Conservation (phyloP, 2,888 invertebrate species). For the Pyrrhia umbra region DNA sequence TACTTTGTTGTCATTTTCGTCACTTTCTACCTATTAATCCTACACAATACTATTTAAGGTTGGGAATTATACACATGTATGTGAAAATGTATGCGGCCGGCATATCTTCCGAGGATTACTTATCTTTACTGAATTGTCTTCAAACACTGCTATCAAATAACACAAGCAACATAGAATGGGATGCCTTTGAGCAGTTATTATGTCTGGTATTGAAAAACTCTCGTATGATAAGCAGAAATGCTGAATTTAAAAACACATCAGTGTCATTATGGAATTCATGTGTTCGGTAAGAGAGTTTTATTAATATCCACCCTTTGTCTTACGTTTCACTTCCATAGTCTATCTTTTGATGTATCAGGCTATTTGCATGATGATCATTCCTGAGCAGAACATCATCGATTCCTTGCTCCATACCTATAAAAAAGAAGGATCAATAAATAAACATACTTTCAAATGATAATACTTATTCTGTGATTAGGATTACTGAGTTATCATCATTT, state of each 20-base stretch:
- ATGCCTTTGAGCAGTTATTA: slow-evolving; percentile 70
- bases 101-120: slow-evolving; percentile 70
- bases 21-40: slow-evolving; percentile 1
- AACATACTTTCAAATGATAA: too few relatives aligned
- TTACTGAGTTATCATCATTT: too few relatives aligned
- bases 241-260: slow-evolving; percentile 62
- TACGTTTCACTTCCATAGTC: too few relatives aligned
- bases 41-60: slow-evolving; percentile 70
- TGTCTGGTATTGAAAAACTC: slow-evolving; percentile 67
- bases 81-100: slow-evolving; percentile 71
- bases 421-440: too few relatives aligned
- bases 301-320: neutral
- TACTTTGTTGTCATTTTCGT: neutral
- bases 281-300: slow-evolving; percentile 74
- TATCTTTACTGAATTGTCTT: slow-evolving; percentile 70
- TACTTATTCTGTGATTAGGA: too few relatives aligned
- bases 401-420: too few relatives aligned
- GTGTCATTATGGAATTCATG: slow-evolving; percentile 81
- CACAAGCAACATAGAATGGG: slow-evolving; percentile 71
- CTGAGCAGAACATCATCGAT: too few relatives aligned
- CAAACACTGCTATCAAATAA: slow-evolving; percentile 72
- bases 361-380: too few relatives aligned
- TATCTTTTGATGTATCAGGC: too few relatives aligned
- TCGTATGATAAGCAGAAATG: slow-evolving; percentile 47
- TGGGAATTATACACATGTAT: slow-evolving; percentile 77